Base-by-base conservation (phyloP, 2,888 invertebrate species). In the Dasysyrphus albostriatus region DNA sequence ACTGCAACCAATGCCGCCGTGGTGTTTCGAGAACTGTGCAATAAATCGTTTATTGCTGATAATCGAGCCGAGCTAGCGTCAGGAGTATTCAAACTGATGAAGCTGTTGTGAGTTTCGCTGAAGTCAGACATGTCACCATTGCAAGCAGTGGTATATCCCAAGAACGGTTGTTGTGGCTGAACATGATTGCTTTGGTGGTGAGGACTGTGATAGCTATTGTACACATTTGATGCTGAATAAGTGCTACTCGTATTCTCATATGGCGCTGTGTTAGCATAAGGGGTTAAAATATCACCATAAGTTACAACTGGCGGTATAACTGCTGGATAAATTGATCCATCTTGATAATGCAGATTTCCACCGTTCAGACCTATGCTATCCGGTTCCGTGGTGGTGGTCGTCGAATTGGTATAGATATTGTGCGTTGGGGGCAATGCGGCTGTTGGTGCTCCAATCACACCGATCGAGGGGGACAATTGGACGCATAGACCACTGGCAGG, bases 1-100 rank as follows among this genome's bases (percentile, higher is more conserved):
- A 91, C 90, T 24, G 91, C 91, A 34, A 92, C 90, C 67, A 91
- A 79, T 5, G 91, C 91, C 47, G 90, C 89, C n/a, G 91, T 90
- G 19, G 91, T 90, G 88, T 90, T 92, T 3, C 92, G 91, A 90
- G 91, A 92, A 80, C 91, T 91, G 81, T 92, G 92, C 69, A 93
- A 80, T 75, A 92, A 89, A 90, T 93, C 91, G 84, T 92, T 92
- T 39, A 93, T 92, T 87, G 91, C 92, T n/a, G 91, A 91, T 19
- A 92, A 87, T 59, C 92, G 90, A 58, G 91, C 90, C 77, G 92
- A 92, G 83, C 92, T 92, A 83, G 90, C 89, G 56, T 90, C 88
- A 37, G 92, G 91, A 29, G 91, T 88, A 83, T 90, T 90, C 63
- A 92, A 88, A 79, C 89, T 91, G 6, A 92, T 91, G 58, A 91